A percentile compares a stretch with the other conserved stretches of the same genome.
Conservation (phyloP, 2,797 vertebrate genomes). For the Cottoperca gobio region DNA sequence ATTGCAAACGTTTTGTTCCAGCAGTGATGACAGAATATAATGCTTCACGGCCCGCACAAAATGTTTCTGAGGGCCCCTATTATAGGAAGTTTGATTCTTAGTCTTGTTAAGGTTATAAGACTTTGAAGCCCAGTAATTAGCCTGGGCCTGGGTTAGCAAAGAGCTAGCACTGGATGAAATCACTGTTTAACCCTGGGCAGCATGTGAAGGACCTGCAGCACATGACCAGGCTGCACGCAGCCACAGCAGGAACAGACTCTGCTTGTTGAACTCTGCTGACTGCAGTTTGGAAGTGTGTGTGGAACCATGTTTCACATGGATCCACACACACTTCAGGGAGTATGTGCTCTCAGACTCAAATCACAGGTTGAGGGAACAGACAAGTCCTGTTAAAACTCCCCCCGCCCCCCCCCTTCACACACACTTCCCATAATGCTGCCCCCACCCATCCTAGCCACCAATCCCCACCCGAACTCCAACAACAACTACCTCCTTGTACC, state of each 20-base stretch:
- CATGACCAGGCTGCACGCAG: not conserved
- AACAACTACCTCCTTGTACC: slow-evolving; percentile 81
- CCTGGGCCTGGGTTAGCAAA: not conserved
- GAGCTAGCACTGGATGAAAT: not conserved
- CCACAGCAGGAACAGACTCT: not conserved
- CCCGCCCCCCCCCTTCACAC: not conserved
- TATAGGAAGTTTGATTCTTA: too few relatives aligned
- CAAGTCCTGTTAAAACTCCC: slow-evolving; percentile 39
- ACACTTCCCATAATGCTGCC: slow-evolving; percentile 33
- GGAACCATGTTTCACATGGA: not conserved
- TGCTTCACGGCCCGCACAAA: too few relatives aligned
- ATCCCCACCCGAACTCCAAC: slow-evolving; percentile 44
- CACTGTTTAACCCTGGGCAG: not conserved
- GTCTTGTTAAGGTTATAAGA: too few relatives aligned
- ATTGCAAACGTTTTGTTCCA: too few relatives aligned
- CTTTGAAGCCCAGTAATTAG: not conserved
- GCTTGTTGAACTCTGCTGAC: not conserved
- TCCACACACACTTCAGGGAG: not conserved
- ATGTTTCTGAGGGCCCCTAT: too few relatives aligned
- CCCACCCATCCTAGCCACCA: slow-evolving; percentile 60
- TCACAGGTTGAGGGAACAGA: slow-evolving; percentile 72
- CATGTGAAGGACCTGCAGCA: not conserved
- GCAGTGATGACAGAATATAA: too few relatives aligned
- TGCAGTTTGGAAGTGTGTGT: too few relatives aligned
- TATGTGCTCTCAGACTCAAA: slow-evolving; percentile 42